phyloP scores from a whole-genome alignment of 2,888 invertebrate genomes.

The Stenurella melanura region DNA sequence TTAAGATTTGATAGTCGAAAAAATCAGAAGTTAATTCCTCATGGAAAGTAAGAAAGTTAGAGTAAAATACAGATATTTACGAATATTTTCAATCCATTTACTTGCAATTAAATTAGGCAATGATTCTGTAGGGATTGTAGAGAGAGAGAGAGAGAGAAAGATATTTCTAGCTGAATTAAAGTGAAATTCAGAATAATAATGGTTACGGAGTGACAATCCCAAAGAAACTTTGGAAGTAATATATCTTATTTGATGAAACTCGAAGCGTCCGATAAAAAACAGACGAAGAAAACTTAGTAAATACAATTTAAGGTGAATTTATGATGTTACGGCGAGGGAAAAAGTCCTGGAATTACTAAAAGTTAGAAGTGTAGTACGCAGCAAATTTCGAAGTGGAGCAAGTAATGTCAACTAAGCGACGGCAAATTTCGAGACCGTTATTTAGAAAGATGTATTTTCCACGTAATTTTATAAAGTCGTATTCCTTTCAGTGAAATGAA shows the following conservation, averaged over 20 bases:
- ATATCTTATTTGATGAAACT: conserved; percentile 3
- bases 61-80: too few relatives aligned
- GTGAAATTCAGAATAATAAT: background rate
- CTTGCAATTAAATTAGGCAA: too few relatives aligned
- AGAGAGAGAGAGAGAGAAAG: background rate
- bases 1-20: too few relatives aligned
- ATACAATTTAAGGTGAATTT: conserved; percentile 5
- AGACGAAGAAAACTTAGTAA: conserved; percentile 3
- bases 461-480: background rate
- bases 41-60: too few relatives aligned
- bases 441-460: background rate
- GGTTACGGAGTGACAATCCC: background rate
- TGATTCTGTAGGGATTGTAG: background rate
- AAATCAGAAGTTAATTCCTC: too few relatives aligned
- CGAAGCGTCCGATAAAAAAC: conserved; percentile 7
- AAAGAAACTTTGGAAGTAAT: background rate
- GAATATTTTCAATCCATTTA: too few relatives aligned
- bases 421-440: background rate
- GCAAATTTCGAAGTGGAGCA: conserved; percentile 7
- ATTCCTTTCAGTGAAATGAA: background rate
- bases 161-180: background rate
- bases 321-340: conserved; percentile 7
- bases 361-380: conserved; percentile 7
- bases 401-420: conserved; percentile 7
- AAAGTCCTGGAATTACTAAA: background rate